Evolutionary conservation across 2,888 invertebrate species (phyloP), one percentile per base, ranked within the genome.

Genomic region (Autographa pulchrina): DNA sequence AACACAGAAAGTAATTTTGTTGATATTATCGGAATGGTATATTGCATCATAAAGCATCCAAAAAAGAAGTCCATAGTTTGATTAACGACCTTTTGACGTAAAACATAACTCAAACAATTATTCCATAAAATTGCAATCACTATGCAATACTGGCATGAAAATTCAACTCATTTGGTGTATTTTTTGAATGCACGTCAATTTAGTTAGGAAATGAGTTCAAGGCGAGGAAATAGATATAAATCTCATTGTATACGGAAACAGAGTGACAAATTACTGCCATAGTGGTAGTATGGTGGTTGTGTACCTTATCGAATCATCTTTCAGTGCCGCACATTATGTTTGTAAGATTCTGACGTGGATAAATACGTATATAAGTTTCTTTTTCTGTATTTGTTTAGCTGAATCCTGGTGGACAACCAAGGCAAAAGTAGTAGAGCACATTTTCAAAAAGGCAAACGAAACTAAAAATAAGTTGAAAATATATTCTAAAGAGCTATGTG

Each of bases 191-290:
- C 74, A 69, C 64, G 75, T 68, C 70, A 70, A 74, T 66, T 79
- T 58, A 56, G 69, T 59, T 62, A 71, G 70, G 68, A 70, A 81
- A 83, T 35, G 74, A 59, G 75, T 73, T 81, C 83, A 79, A 83
- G 79, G 84, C 62, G 71, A 81, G 52, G 70, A 77, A 79, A 76
- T 65, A 69, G 74, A 82, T 76, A 77, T 31, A 67, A 71, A 73
- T 80, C 69, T 8, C 18, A 62, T 64, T 78, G 61, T 64, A 66
- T 61, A 74, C 66, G 70, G 72, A 82, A 76, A 75, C 61, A 35
- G 43, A 68, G 61, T 74, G 66, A 78, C 70, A 72, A 77, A 80
- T 80, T 63, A 77, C 72, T 16, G 2, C 14, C 54, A 74, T 67
- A 58, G 59, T 48, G 67, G 54, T 59, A 48, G 32, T 56, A 65